These are phyloP conservation scores for Falcunculus frontatus DNA, from an alignment of 2,113 vertebrate genomes.

Conservation along the genomic window DNA sequence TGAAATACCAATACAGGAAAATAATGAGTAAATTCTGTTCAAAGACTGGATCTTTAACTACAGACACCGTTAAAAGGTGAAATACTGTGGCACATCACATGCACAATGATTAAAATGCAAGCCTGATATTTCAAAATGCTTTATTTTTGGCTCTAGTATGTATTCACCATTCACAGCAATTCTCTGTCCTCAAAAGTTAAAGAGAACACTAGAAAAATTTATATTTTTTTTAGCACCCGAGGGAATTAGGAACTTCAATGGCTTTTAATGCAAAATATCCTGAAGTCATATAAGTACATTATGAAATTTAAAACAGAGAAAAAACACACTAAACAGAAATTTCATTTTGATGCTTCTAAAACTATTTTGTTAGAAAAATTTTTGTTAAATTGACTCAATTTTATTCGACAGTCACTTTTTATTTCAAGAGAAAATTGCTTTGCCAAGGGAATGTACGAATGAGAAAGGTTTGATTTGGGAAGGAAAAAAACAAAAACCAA, in stretches of 20 bases:
- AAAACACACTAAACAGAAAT: neutral
- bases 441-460: neutral
- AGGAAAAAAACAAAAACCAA: neutral
- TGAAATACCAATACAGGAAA: neutral
- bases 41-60: neutral
- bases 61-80: neutral
- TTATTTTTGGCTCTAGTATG: neutral
- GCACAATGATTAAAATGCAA: neutral
- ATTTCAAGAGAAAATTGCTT: neutral
- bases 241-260: neutral
- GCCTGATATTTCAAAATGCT: neutral
- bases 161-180: neutral
- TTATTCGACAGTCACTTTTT: neutral
- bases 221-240: neutral
- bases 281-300: neutral
- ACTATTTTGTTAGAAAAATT: neutral
- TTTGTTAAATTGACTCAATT: neutral
- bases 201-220: neutral
- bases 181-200: neutral
- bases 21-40: neutral
- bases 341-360: neutral
- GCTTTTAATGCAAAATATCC: neutral
- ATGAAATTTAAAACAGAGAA: neutral
- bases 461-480: neutral
- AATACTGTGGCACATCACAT: neutral